Evolutionary conservation across 2,888 invertebrate species (phyloP).

Genomic region (Heliconius sara): DNA sequence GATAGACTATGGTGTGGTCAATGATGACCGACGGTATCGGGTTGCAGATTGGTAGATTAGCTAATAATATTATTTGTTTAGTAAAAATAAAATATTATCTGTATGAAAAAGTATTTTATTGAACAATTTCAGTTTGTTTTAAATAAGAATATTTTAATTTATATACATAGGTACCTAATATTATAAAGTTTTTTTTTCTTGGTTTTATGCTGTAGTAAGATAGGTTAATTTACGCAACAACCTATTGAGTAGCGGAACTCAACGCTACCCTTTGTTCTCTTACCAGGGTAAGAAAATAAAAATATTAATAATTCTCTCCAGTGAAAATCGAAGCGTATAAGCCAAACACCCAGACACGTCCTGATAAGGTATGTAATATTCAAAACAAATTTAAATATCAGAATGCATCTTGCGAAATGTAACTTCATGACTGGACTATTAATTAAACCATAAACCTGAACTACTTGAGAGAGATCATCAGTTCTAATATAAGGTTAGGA

Average conservation of each 20-base stretch:
- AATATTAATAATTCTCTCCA: background rate
- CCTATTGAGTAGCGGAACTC: no score
- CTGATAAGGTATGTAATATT: no score
- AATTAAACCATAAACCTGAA: conserved; percentile 20
- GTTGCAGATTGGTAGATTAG: conserved; percentile 30
- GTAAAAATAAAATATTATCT: background rate
- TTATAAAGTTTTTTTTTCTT: no score
- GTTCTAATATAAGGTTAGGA: conserved; percentile 29
- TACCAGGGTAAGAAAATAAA: background rate
- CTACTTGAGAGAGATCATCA: conserved; percentile 30
- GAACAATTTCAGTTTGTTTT: no score
- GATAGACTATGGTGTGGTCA: conserved; percentile 44
- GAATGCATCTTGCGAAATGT: no score
- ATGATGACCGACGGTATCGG: conserved; percentile 43
- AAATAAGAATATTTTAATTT: background rate
- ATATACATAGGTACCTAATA: no score
- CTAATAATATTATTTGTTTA: conserved; percentile 36
- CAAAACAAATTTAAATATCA: no score
- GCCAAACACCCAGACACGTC: no score
- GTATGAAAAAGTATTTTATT: no score
- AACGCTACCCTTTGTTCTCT: background rate
- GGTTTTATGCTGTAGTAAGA: no score
- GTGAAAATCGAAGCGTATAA: background rate
- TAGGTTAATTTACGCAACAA: no score
- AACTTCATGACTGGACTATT: background rate